These are phyloP conservation scores for Butastur rufipennis DNA, from an alignment of 2,113 vertebrate genomes.

Conservation along the genomic window DNA sequence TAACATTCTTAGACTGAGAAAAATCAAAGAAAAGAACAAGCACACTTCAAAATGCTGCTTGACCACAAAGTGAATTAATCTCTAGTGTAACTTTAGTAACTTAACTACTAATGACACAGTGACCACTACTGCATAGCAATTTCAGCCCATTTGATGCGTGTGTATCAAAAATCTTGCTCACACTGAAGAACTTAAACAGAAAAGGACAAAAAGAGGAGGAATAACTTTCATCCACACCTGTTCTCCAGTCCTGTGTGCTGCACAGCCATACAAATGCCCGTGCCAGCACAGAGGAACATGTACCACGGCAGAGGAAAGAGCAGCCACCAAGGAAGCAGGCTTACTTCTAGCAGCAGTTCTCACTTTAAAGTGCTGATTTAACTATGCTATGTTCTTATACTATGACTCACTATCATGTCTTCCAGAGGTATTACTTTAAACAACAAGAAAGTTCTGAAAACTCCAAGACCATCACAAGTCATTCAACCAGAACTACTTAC, in stretches of 20 bases:
- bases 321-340: neutral
- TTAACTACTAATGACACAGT: neutral
- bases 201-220: neutral
- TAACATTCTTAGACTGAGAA: neutral
- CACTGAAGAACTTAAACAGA: neutral
- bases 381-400: neutral
- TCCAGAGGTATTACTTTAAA: neutral
- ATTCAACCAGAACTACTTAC: neutral
- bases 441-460: neutral
- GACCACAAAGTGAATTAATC: neutral
- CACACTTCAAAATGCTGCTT: neutral
- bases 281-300: neutral
- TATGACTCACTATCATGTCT: neutral
- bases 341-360: neutral
- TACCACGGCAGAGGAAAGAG: neutral
- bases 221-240: neutral
- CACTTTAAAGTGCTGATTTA: neutral
- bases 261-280: neutral
- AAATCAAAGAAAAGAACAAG: neutral
- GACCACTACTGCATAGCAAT: neutral
- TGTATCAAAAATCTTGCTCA: neutral
- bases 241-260: neutral
- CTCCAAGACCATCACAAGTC: neutral
- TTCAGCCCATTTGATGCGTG: neutral
- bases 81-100: neutral